Base-by-base conservation (phyloP, 2,888 invertebrate species). In the Leuctra nigra region DNA sequence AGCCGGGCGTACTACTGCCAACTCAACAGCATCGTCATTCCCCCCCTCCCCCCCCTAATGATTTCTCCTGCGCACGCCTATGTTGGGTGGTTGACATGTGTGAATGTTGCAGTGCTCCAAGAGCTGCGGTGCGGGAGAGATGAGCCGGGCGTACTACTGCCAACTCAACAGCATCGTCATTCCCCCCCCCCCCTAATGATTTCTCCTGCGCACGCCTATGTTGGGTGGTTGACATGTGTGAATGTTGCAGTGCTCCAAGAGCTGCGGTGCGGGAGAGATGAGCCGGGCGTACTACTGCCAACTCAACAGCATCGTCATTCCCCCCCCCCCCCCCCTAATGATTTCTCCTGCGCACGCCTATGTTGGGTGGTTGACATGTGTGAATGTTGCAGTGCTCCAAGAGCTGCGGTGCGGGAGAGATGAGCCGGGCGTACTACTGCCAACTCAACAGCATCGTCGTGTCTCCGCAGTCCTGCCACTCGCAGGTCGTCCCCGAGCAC, bases 171-270 rank as follows among this genome's bases (percentile, higher is more conserved):
- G 75, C 54, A 72, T 71, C 11, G 68, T 75, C n/a, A 73, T 77
- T 24, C 64, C 69, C 3, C 44, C 66, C 1, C 65, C n/a, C n/a
- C n/a, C n/a, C n/a, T n/a, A n/a, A n/a, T n/a, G n/a, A n/a, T n/a
- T n/a, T n/a, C n/a, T n/a, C n/a, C n/a, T n/a, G n/a, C n/a, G n/a
- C n/a, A n/a, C n/a, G n/a, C n/a, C n/a, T n/a, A n/a, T n/a, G n/a
- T n/a, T n/a, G n/a, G n/a, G n/a, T n/a, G n/a, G n/a, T n/a, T n/a
- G n/a, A n/a, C n/a, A n/a, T n/a, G n/a, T n/a, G n/a, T n/a, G n/a
- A n/a, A n/a, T 41, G 38, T 23, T 68, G 60, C 66, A 83, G 83
- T 86, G 85, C 67, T 83, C 83, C 11, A 79, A 75, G n/a, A 77
- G 77, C 4, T 86, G 85, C 68, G 85, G 84, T 1, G 69, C 69